phyloP scores from a whole-genome alignment of 1,140 invertebrate species.

The Drosophila serrata region DNA sequence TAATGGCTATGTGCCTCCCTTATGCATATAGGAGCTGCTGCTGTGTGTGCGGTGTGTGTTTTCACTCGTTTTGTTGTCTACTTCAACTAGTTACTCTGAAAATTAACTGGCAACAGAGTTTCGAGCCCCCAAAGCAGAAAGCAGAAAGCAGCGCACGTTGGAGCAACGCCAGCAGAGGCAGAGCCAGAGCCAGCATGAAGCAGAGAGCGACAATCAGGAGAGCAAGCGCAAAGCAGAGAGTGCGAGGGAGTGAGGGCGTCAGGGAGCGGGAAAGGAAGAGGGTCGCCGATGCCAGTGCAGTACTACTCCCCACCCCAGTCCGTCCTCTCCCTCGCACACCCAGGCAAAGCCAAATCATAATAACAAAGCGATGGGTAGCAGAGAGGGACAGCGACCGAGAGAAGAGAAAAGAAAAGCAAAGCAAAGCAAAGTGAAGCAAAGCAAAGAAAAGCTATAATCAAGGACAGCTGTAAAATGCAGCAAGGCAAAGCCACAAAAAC shows the following conservation, averaged over 20 bases:
- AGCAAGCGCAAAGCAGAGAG: conserved; percentile 43
- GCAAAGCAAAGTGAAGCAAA: conserved; percentile 46
- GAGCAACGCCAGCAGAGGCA: conserved; percentile 46
- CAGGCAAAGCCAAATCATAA: conserved; percentile 71
- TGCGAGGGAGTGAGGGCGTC: conserved; percentile 22
- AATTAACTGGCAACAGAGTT: conserved; percentile 81
- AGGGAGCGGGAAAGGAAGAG: conserved; percentile 5
- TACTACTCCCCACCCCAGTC: conserved; percentile 24
- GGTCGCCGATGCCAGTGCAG: conserved; percentile 11
- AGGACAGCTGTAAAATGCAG: conserved; percentile 50
- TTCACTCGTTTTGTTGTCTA: conserved; percentile 73
- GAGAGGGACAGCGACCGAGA: conserved; percentile 38
- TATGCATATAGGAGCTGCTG: conserved; percentile 25
- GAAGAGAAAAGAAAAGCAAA: conserved; percentile 36
- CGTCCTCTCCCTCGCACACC: conserved; percentile 32
- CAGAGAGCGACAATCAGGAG: conserved; percentile 41
- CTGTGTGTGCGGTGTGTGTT: conserved; percentile 25
- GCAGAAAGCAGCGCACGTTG: conserved; percentile 61
- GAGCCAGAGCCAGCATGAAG: conserved; percentile 29
- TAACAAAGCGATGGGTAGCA: conserved; percentile 70
- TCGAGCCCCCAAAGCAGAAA: conserved; percentile 70
- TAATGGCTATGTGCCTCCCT: conserved; percentile 41
- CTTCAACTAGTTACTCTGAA: conserved; percentile 82
- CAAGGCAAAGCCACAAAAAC: conserved; percentile 70
- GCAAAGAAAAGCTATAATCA: conserved; percentile 78